These are phyloP conservation scores for Cryptotis parvus DNA, from an alignment of 2,113 vertebrate genomes.

Conservation along the genomic window DNA sequence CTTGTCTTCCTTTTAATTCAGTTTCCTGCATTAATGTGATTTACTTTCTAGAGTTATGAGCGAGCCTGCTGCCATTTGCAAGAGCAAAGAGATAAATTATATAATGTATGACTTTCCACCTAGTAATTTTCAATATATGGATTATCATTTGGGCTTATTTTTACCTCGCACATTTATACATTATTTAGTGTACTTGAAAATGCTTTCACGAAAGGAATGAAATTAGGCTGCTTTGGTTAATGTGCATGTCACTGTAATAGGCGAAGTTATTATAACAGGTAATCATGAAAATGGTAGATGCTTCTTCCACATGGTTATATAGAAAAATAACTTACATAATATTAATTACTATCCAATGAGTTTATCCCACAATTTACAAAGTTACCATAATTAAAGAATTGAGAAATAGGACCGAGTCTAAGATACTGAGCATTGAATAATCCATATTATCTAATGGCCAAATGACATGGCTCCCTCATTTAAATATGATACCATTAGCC, in stretches of 20 bases:
- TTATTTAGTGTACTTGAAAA: conserved; percentile 78
- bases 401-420: conserved; percentile 27
- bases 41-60: conserved; percentile 61
- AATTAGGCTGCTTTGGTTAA: conserved; percentile 71
- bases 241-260: conserved; percentile 60
- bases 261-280: conserved; percentile 56
- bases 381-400: conserved; percentile 47
- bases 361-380: conserved; percentile 56
- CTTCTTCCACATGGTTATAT: conserved; percentile 60
- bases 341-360: conserved; percentile 53
- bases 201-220: conserved; percentile 64
- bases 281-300: conserved; percentile 66
- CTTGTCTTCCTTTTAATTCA: conserved; percentile 52
- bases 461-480: neutral
- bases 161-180: conserved; percentile 66
- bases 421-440: conserved; percentile 35
- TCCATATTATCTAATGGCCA: conserved; percentile 52
- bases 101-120: conserved; percentile 64
- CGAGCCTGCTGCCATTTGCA: conserved; percentile 47
- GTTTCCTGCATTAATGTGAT: conserved; percentile 36
- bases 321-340: conserved; percentile 54
- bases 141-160: conserved; percentile 69
- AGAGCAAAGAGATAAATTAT: conserved; percentile 65
- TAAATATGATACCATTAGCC: conserved; percentile 26
- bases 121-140: conserved; percentile 62